Percentiles rank a stretch among this genome's conserved stretches.
Evolutionary conservation across 2,113 vertebrate species (phyloP).

Genomic region (Peucedramus taeniatus): DNA sequence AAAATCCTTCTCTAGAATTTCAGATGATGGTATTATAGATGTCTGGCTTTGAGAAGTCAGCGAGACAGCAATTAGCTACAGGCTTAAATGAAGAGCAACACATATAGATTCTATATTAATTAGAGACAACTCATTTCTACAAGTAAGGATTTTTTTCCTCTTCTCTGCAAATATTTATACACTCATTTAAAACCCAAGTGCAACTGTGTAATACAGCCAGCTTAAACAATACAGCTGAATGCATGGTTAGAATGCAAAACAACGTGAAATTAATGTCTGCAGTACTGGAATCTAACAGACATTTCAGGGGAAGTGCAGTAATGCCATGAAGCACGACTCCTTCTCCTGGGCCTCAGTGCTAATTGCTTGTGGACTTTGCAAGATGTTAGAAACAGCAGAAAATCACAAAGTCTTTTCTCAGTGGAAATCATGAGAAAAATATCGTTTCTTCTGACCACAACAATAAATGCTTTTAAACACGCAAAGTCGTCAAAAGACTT

Average conservation of each 20-base stretch:
- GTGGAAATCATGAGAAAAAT: constrained; percentile 47
- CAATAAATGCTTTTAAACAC: constrained; percentile 49
- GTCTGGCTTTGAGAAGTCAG: not conserved
- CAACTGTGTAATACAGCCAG: not conserved
- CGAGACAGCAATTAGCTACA: not conserved
- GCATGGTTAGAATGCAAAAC: constrained; percentile 4
- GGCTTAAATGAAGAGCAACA: constrained; percentile 3
- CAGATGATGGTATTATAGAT: not conserved
- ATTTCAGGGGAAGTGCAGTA: not conserved
- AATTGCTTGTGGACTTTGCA: constrained; percentile 39
- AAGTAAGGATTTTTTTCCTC: not conserved
- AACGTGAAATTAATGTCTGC: not conserved
- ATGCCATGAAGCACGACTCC: not conserved
- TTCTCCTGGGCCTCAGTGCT: constrained; percentile 39
- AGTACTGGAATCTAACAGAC: not conserved
- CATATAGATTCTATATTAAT: not conserved
- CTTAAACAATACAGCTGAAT: not conserved
- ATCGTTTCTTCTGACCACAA: constrained; percentile 36
- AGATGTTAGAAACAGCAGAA: not conserved
- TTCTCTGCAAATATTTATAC: not conserved
- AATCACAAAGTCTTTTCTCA: constrained; percentile 29
- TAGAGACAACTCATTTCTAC: not conserved
- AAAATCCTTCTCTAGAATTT: not conserved
- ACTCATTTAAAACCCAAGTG: not conserved
- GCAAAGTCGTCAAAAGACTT: constrained; percentile 29